Evolutionary conservation across 2,888 invertebrate species (phyloP).

Genomic region (Xestia c-nigrum): DNA sequence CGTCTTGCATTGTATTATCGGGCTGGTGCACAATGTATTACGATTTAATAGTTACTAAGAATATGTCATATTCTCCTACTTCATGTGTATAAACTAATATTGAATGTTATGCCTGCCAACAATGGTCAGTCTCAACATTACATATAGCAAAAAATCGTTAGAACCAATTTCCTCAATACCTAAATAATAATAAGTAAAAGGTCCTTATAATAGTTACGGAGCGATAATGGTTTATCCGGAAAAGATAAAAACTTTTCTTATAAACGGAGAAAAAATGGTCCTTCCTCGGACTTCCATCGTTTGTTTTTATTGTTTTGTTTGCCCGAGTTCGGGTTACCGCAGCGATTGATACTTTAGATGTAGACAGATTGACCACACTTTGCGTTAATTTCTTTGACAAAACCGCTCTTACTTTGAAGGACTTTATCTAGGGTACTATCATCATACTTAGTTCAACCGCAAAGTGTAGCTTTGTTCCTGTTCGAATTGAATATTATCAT

Average conservation of each 20-base stretch:
- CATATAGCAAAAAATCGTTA: background rate
- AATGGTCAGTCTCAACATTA: background rate
- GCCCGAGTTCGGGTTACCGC: constrained; percentile 4
- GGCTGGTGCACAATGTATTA: background rate
- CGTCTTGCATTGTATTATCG: background rate
- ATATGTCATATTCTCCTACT: background rate
- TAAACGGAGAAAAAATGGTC: constrained; percentile 37
- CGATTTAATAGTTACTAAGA: background rate
- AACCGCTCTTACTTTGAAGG: background rate
- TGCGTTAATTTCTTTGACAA: constrained; percentile 6
- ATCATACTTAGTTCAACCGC: background rate
- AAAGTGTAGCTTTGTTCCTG: background rate
- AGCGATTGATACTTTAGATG: constrained; percentile 21
- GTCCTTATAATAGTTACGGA: constrained; percentile 1
- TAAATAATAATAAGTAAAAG: constrained; percentile 11
- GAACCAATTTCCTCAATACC: background rate
- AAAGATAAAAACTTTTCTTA: constrained; percentile 51
- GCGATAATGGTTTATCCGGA: constrained; percentile 33
- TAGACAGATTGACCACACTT: constrained; percentile 23
- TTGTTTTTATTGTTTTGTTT: constrained; percentile 46
- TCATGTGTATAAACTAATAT: background rate
- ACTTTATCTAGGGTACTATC: background rate
- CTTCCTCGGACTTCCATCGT: background rate
- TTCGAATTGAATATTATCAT: constrained; percentile 1
- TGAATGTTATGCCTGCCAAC: background rate